These are phyloP conservation scores for Diuraphis noxia DNA, from an alignment of 1,140 invertebrate species.

Conservation along the genomic window DNA sequence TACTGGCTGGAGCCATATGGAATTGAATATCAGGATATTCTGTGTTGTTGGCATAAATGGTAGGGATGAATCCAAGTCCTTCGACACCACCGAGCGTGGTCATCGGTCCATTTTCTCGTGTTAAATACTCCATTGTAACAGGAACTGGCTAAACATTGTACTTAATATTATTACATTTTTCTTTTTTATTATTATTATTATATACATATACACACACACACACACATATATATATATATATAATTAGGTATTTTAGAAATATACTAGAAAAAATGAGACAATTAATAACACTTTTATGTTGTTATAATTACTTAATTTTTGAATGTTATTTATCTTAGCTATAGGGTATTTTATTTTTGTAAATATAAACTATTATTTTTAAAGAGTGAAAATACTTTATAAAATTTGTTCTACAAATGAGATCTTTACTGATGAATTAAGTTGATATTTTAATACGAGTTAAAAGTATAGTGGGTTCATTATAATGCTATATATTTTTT, in stretches of 20 bases:
- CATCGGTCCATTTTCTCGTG: constrained; percentile 78
- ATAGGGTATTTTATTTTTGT: not conserved
- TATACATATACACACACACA: not conserved
- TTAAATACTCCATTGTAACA: constrained; percentile 77
- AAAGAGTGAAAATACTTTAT: not conserved
- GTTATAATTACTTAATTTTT: not conserved
- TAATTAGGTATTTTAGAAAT: not conserved
- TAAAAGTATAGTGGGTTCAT: not conserved
- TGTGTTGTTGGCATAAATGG: constrained; percentile 74
- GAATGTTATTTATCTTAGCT: not conserved
- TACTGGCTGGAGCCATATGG: constrained; percentile 83
- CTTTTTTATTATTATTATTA: not conserved
- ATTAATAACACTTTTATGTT: not conserved
- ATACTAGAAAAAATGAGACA: not conserved
- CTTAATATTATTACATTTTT: not conserved
- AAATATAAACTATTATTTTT: not conserved
- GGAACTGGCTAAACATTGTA: constrained; percentile 70
- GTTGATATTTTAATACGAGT: not conserved
- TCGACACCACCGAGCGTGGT: constrained; percentile 82
- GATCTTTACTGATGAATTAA: not conserved
- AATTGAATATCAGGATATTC: constrained; percentile 83
- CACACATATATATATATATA: not conserved
- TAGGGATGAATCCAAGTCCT: constrained; percentile 82
- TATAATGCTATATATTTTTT: not conserved
- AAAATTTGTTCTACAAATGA: not conserved